Evolutionary conservation across 37 sponge, comb jelly and placozoan genomes (phyloP).

Genomic region (Halisarca cf. caerulea): DNA sequence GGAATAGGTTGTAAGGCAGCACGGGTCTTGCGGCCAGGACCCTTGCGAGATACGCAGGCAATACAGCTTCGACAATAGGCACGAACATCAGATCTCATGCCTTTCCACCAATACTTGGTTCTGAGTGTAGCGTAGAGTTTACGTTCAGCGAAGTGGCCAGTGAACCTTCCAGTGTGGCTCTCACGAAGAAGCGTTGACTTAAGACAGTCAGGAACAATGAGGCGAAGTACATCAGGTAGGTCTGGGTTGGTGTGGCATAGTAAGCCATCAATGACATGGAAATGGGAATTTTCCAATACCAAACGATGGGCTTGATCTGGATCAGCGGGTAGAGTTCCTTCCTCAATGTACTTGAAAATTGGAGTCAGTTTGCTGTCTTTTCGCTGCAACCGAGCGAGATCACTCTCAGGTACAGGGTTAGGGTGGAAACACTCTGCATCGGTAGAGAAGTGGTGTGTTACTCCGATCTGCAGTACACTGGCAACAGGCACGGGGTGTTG

Average conservation of each 20-base stretch:
- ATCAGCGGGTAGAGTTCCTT: conserved; percentile 45
- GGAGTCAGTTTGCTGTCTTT: conserved; percentile 11
- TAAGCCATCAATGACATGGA: conserved; percentile 19
- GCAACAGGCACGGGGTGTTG: neutral
- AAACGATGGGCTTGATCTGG: conserved; percentile 5
- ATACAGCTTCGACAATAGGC: conserved; percentile 30
- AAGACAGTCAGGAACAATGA: conserved; percentile 27
- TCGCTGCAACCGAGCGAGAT: conserved; percentile 22
- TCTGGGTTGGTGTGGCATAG: conserved; percentile 38
- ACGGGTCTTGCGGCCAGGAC: neutral
- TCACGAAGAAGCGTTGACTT: conserved; percentile 14
- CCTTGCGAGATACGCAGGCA: conserved; percentile 32
- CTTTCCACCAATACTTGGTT: conserved; percentile 20
- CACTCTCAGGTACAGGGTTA: neutral
- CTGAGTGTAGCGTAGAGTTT: conserved; percentile 31
- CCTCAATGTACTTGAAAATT: conserved; percentile 28
- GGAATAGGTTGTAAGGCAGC: conserved; percentile 44
- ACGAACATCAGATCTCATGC: conserved; percentile 41
- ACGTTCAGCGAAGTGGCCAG: conserved; percentile 34
- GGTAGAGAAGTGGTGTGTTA: neutral
- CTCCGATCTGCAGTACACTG: neutral
- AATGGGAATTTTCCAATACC: conserved; percentile 18
- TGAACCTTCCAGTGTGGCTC: conserved; percentile 39
- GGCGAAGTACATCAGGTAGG: conserved; percentile 19
- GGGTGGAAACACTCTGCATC: neutral